These are phyloP conservation scores for Volucella inanis DNA, from an alignment of 2,888 invertebrate species.

Conservation along the genomic window DNA sequence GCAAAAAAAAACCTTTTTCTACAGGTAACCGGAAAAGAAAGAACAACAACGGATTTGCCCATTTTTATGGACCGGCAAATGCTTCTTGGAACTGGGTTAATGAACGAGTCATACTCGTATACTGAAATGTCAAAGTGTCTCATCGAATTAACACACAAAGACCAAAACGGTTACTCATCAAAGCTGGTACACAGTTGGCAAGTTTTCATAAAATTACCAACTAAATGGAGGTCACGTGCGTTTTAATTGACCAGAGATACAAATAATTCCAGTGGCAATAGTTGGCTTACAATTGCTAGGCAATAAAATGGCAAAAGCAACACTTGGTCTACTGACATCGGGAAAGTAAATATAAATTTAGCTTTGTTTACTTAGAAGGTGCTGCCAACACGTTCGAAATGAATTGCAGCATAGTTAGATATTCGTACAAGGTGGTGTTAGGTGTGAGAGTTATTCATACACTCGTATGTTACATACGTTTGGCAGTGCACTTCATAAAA, in stretches of 20 bases:
- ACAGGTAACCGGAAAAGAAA: neutral
- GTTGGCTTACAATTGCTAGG: neutral
- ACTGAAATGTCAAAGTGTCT: neutral
- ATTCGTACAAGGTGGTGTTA: too few relatives aligned
- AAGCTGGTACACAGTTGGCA: neutral
- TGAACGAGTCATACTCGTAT: constrained; percentile 8
- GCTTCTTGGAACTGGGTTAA: constrained; percentile 41
- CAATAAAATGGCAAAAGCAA: constrained; percentile 17
- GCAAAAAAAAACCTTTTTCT: constrained; percentile 1
- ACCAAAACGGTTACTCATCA: constrained; percentile 13
- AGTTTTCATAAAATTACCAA: constrained; percentile 18
- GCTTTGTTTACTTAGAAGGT: neutral
- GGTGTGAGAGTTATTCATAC: too few relatives aligned
- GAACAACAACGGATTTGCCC: constrained; percentile 20
- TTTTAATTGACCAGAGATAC: constrained; percentile 12
- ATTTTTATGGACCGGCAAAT: constrained; percentile 3
- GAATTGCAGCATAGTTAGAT: too few relatives aligned
- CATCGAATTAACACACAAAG: constrained; percentile 24
- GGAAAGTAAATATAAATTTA: neutral
- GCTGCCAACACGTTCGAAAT: too few relatives aligned
- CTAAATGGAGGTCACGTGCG: constrained; percentile 45
- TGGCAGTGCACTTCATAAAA: too few relatives aligned
- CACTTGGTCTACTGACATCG: neutral
- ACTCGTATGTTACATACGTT: too few relatives aligned
- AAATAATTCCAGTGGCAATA: constrained; percentile 11